A percentile compares a stretch with the other conserved stretches of the same genome.
Conservation (phyloP, 2,888 invertebrate genomes). For the Epinotia nisella region DNA sequence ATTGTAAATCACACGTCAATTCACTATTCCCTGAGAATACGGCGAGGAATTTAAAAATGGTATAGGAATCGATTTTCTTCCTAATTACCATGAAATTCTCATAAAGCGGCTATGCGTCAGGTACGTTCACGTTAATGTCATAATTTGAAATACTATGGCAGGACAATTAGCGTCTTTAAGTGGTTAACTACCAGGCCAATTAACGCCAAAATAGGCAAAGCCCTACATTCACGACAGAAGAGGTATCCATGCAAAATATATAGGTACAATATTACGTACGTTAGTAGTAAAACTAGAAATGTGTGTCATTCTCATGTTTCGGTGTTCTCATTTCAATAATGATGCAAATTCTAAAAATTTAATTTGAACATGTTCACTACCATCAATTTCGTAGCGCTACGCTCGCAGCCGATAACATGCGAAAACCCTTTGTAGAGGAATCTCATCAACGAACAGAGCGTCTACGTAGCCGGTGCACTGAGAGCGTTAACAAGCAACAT, state of each 20-base stretch:
- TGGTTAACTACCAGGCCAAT: slow-evolving; percentile 25
- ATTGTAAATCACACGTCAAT: not conserved
- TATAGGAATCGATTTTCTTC: slow-evolving; percentile 31
- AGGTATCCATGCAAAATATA: not conserved
- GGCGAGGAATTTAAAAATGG: slow-evolving; percentile 6
- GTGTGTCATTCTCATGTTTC: too few species aligned
- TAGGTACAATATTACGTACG: too few species aligned
- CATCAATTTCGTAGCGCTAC: too few species aligned
- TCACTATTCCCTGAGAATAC: not conserved
- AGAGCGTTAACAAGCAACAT: too few species aligned
- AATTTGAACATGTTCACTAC: too few species aligned
- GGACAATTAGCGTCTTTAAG: slow-evolving; percentile 38
- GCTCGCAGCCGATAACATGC: too few species aligned
- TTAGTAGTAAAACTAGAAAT: too few species aligned
- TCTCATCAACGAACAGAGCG: too few species aligned
- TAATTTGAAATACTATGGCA: slow-evolving; percentile 33
- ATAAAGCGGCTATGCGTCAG: slow-evolving; percentile 23
- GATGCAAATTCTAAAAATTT: too few species aligned
- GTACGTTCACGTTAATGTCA: slow-evolving; percentile 26
- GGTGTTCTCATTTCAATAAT: too few species aligned
- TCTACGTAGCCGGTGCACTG: too few species aligned
- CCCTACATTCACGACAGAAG: slow-evolving; percentile 27
- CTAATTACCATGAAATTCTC: slow-evolving; percentile 29
- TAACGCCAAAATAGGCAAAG: slow-evolving; percentile 33
- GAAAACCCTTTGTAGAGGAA: too few species aligned